Conservation (phyloP, 1,140 invertebrate species). For the Pristionchus pacificus region DNA sequence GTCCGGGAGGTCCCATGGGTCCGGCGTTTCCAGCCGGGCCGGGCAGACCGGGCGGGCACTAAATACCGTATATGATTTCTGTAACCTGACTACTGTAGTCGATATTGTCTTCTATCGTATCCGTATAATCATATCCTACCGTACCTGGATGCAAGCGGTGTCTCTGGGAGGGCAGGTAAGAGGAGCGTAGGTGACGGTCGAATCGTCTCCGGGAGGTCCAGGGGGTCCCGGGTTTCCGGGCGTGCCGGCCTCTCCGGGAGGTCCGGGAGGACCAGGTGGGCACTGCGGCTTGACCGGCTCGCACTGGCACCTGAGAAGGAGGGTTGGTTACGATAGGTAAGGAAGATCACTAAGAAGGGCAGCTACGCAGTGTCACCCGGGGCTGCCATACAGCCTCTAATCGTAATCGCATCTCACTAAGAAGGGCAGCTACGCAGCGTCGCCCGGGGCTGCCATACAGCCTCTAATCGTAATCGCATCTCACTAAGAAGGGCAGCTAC, state of each 20-base stretch:
- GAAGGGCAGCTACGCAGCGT: background rate
- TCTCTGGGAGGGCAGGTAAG: slow-evolving; percentile 28
- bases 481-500: background rate
- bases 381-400: background rate
- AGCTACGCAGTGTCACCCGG: background rate
- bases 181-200: slow-evolving; percentile 33
- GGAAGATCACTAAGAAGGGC: background rate
- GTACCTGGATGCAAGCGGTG: slow-evolving; percentile 10
- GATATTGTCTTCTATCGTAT: slow-evolving; percentile 14
- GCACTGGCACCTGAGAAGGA: slow-evolving; percentile 37
- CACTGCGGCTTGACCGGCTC: slow-evolving; percentile 36
- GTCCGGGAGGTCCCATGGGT: slow-evolving; percentile 22
- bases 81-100: background rate
- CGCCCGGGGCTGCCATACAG: background rate
- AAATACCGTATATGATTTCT: background rate
- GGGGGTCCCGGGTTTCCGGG: slow-evolving; percentile 23
- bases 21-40: slow-evolving; percentile 33
- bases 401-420: background rate
- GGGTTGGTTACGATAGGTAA: too few relatives aligned
- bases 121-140: slow-evolving; percentile 10
- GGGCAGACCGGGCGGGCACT: slow-evolving; percentile 12
- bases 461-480: background rate
- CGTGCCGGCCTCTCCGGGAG: slow-evolving; percentile 33
- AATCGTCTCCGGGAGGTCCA: slow-evolving; percentile 30
- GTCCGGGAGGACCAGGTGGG: slow-evolving; percentile 38